Evolutionary conservation across 2,888 invertebrate genomes (phyloP).

Genomic region (Oconnorella tubifera): DNA sequence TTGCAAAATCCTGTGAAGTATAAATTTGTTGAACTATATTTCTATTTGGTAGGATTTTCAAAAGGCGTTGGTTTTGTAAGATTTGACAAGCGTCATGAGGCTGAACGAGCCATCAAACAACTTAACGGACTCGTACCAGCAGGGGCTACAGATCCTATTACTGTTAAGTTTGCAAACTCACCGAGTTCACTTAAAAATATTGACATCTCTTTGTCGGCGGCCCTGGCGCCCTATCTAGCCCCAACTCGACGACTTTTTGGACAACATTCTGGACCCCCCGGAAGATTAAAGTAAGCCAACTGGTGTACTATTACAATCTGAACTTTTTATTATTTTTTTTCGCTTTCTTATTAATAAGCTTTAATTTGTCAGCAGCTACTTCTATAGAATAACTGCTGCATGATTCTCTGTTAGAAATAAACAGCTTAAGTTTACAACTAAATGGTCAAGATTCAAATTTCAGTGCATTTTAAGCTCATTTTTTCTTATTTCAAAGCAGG

Average conservation of each 20-base stretch:
- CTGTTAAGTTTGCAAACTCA: constrained; percentile 90
- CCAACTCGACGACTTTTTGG: constrained; percentile 66
- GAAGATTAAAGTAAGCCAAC: constrained; percentile 49
- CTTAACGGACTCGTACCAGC: constrained; percentile 83
- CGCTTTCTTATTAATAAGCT: no score
- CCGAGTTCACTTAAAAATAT: constrained; percentile 58
- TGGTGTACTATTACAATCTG: no score
- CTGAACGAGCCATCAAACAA: constrained; percentile 84
- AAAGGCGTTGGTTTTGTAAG: constrained; percentile 91
- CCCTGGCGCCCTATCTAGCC: constrained; percentile 47
- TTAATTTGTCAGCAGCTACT: constrained; percentile 12
- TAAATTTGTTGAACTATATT: no score
- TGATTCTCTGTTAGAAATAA: not conserved
- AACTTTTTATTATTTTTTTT: no score
- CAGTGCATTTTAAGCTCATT: not conserved
- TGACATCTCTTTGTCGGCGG: constrained; percentile 41
- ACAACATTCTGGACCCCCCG: constrained; percentile 76
- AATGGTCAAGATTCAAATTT: not conserved
- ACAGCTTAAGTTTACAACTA: not conserved
- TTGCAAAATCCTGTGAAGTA: no score
- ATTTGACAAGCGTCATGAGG: constrained; percentile 84
- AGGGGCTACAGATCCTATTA: constrained; percentile 83
- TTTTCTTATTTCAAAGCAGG: no score
- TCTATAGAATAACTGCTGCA: not conserved
- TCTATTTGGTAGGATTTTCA: constrained; percentile 68